Base-by-base conservation (phyloP, 92 coral and sea anemone species). In the Virgularia gustaviana region DNA sequence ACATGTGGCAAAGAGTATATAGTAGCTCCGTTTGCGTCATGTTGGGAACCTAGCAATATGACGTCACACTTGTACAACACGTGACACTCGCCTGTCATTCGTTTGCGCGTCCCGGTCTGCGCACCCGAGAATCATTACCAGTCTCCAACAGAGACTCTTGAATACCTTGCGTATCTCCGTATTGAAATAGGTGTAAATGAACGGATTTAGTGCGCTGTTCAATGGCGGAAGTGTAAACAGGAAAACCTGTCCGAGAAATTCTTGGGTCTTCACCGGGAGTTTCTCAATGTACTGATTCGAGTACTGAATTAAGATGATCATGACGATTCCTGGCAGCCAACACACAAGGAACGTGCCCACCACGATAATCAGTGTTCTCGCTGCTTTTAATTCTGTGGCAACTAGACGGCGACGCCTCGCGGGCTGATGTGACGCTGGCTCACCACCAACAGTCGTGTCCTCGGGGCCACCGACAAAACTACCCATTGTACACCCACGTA, bases 261-360 rank as follows among this genome's bases (percentile, higher is more conserved):
- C 72, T 62, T 79, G 87, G 10, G 86, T 87, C 15, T 33, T 75
- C 0, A 56, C 68, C 9, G 87, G 86, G 9, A 87, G 65, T 24
- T 49, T 78, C 34, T 76, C 45, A 23, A 82, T 51, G 45, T 89
- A 85, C 2, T 29, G 39, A 16, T 72, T 70, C 49, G 86, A 90
- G 70, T 81, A 94, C 37, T 94, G 99, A 3, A 73, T 81, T 12
- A 79, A 49, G 61, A 94, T 72, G 84, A 94, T 79, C 23, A 90
- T 70, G 34, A 90, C 78, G 60, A 85, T 89, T 33, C 89, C 85
- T 0, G 99, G 99, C 7, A 94, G 44, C 99, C 99, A 94, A 36
- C 99, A 94, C 5, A 94, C 39, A 7, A 94, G 86, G 23, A 94
- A 94, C 0, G 96, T 89, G 0, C 99, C 99, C 9, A 94, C 89